Evolutionary conservation across 2,113 vertebrate genomes (phyloP), one percentile per base, ranked within the genome.

Genomic region (Oryctolagus cuniculus): DNA sequence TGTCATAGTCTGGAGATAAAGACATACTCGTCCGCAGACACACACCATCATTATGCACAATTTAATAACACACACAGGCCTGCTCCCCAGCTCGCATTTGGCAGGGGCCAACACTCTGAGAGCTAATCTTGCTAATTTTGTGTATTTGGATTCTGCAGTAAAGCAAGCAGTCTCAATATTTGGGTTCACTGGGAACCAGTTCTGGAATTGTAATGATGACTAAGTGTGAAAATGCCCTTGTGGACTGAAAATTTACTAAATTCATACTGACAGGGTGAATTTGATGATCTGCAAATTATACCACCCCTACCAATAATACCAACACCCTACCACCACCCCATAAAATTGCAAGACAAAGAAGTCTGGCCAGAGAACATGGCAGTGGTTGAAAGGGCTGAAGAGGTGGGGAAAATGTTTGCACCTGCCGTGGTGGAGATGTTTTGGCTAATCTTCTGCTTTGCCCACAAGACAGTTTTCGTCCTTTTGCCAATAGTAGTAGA

Each of bases 101-200:
- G 97, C 95, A 93, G 86, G 19, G 53, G 78, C 87, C 3, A 0
- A 69, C 69, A 70, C 64, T 73, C 87, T 49, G 82, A 86, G 93
- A 69, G 58, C 81, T 79, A 92, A 96, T 91, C 90, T 90, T 93
- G 90, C 92, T 97, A 93, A 94, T 96, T 95, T 88, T 92, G 92
- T 92, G 58, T 93, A 88, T 96, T 92, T 92, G 92, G 88, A 95
- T 93, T 95, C 58, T 51, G 67, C 25, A 24, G 31, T 93, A 90
- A 94, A 94, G 96, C 92, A 94, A 95, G 90, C 90, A 93, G 86
- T 90, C 93, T 96, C 90, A 90, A 94, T 96, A 96, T 96, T 88
- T 94, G 97, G 94, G 94, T 93, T 97, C 87, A 86, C 88, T 75
- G 85, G 87, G 82, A 94, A 90, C 29, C 21, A 27, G 61, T 29